These are phyloP conservation scores for Phocoena sinus DNA, from an alignment of 2,113 vertebrate genomes.

Conservation along the genomic window DNA sequence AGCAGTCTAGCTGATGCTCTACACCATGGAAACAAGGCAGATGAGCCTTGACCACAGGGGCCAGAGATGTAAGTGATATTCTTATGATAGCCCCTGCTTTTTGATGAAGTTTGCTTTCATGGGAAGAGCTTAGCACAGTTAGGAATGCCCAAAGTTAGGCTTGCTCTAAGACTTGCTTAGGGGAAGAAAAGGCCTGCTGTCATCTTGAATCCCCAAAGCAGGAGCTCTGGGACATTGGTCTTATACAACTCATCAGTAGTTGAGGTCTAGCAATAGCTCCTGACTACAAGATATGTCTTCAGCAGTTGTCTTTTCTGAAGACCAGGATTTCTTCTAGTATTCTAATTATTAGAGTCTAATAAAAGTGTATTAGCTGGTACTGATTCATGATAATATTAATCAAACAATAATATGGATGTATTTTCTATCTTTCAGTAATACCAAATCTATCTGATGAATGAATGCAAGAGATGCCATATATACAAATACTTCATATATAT, in stretches of 20 bases:
- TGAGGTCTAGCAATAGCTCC: background rate
- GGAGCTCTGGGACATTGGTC: background rate
- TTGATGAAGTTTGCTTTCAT: background rate
- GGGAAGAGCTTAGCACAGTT: background rate
- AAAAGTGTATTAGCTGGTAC: background rate
- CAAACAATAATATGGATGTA: background rate
- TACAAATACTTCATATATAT: background rate
- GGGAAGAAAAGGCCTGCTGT: background rate
- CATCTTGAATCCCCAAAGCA: background rate
- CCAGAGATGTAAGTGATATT: background rate
- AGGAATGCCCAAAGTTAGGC: background rate
- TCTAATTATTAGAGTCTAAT: background rate
- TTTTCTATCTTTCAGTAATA: background rate
- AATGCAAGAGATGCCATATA: background rate
- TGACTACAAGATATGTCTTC: background rate
- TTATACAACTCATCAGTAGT: background rate
- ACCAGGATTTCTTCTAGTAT: background rate
- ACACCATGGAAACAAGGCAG: background rate
- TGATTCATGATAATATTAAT: background rate
- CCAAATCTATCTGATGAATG: background rate
- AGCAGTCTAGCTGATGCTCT: background rate
- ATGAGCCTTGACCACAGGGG: background rate
- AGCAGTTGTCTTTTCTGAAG: background rate
- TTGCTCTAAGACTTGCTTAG: background rate
- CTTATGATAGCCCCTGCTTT: background rate